Percentiles rank a stretch among this genome's conserved stretches.
These are phyloP conservation scores for Gari tellinella DNA, from an alignment of 2,888 invertebrate species.

Conservation along the genomic window DNA sequence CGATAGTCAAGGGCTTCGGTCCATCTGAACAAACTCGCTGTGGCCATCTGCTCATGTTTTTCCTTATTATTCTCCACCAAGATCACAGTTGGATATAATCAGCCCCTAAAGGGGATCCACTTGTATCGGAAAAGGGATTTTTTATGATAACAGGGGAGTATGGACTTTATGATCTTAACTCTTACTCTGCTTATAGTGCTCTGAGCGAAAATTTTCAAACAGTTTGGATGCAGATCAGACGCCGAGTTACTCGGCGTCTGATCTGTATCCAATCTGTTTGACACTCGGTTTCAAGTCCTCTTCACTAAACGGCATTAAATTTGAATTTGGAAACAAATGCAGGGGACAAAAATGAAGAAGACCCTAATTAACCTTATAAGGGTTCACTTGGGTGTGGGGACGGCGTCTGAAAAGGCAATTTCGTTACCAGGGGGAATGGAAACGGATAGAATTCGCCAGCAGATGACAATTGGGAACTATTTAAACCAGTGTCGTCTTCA, in stretches of 20 bases:
- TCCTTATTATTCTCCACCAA: constrained; percentile 25
- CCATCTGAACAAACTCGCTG: constrained; percentile 28
- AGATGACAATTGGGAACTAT: constrained; percentile 32
- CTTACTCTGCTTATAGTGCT: constrained; percentile 5
- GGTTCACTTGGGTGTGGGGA: too few species aligned
- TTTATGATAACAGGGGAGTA: constrained; percentile 49
- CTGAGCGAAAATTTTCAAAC: constrained; percentile 13
- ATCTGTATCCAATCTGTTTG: too few species aligned
- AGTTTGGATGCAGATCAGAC: too few species aligned
- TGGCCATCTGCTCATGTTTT: constrained; percentile 45
- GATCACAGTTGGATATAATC: constrained; percentile 33
- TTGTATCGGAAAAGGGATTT: constrained; percentile 29
- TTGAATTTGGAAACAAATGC: too few species aligned
- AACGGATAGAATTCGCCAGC: constrained; percentile 28
- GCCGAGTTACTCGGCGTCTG: too few species aligned
- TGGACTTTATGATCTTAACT: constrained; percentile 41
- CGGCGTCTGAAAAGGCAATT: constrained; percentile 14
- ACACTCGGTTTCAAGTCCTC: too few species aligned
- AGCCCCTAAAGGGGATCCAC: constrained; percentile 37
- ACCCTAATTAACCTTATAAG: too few species aligned
- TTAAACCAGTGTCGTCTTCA: constrained; percentile 35
- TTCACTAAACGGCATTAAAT: too few species aligned
- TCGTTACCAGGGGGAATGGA: constrained; percentile 15
- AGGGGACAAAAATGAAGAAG: too few species aligned
- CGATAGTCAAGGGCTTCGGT: constrained; percentile 2